Conservation (phyloP, 2,113 vertebrate genomes). For the Oreochromis niloticus region DNA sequence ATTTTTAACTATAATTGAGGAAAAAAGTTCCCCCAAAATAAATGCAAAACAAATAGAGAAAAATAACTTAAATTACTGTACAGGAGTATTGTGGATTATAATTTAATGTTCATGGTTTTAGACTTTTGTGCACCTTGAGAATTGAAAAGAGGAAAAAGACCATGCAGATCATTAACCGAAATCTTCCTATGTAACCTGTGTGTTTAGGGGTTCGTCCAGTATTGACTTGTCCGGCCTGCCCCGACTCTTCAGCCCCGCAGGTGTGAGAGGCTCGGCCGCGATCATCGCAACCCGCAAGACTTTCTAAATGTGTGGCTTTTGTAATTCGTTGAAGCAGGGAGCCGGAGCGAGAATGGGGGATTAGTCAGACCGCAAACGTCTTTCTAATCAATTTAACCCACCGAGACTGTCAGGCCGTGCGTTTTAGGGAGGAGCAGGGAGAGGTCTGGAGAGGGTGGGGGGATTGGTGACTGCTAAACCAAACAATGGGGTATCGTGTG, state of each 20-base stretch:
- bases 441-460: not conserved
- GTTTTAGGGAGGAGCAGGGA: not conserved
- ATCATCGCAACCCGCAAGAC: not conserved
- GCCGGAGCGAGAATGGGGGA: constrained; percentile 14
- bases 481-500: constrained; percentile 77
- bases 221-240: not conserved
- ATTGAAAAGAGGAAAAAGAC: not conserved
- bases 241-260: not conserved
- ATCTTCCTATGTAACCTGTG: not conserved
- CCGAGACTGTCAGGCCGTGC: constrained; percentile 46
- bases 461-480: constrained; percentile 65
- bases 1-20: not conserved
- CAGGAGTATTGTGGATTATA: not conserved
- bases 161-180: not conserved
- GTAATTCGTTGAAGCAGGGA: constrained; percentile 27
- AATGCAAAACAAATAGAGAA: not conserved
- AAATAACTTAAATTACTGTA: not conserved
- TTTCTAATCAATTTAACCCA: constrained; percentile 69
- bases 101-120: not conserved
- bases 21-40: not conserved
- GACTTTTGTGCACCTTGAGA: not conserved
- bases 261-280: not conserved
- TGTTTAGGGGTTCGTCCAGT: not conserved
- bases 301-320: constrained; percentile 24
- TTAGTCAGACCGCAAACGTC: constrained; percentile 57